Evolutionary conservation across 30 jellyfish, hydroid and myxozoan genomes (phyloP).

Genomic region (Hydractinia echinata): DNA sequence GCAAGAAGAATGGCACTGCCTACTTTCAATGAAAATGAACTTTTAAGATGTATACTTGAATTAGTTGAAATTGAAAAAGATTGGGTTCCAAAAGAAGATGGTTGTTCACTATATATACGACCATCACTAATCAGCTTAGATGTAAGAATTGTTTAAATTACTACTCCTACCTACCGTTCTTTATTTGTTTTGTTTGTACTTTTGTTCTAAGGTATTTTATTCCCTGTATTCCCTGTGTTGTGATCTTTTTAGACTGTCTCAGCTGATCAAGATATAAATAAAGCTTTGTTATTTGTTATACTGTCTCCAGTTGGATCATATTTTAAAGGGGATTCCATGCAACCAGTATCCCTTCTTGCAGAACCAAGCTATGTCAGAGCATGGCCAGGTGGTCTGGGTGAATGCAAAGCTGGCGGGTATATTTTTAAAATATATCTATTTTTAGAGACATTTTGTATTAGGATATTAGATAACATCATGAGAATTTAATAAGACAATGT

Average conservation of each 20-base stretch:
- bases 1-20: constrained; percentile 78
- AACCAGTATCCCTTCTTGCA: constrained; percentile 77
- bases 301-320: constrained; percentile 94
- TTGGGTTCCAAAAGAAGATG: constrained; percentile 80
- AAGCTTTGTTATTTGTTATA: constrained; percentile 66
- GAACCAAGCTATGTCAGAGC: constrained; percentile 70
- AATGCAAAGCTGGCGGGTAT: constrained; percentile 93
- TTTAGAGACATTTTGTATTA: not conserved
- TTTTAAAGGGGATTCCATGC: constrained; percentile 60
- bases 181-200: not conserved
- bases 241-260: constrained; percentile 46
- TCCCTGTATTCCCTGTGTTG: not conserved
- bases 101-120: constrained; percentile 72
- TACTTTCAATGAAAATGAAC: constrained; percentile 61
- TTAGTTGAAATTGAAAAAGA: constrained; percentile 65
- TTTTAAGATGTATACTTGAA: constrained; percentile 63
- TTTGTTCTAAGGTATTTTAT: constrained; percentile 7
- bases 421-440: not conserved
- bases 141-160: constrained; percentile 24
- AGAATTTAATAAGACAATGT: not conserved
- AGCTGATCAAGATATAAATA: constrained; percentile 59
- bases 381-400: constrained; percentile 98
- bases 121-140: constrained; percentile 82
- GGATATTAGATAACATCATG: not conserved
- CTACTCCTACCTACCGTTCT: not conserved